phyloP scores from a whole-genome alignment of 2,797 vertebrate genomes.

The Clarias platycephalus region DNA sequence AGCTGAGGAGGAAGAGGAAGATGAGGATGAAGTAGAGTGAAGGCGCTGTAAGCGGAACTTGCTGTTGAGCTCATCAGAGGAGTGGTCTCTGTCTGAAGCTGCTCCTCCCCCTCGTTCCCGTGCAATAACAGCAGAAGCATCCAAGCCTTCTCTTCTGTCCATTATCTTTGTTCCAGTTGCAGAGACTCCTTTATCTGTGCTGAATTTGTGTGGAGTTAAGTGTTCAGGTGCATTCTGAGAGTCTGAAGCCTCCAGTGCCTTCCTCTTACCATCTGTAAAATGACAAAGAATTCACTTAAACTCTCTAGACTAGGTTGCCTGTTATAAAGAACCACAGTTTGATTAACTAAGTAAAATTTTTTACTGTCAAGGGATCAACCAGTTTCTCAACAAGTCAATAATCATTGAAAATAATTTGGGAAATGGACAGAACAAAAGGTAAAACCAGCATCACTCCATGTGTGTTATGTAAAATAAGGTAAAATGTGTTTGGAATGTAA shows the following conservation, averaged over 20 bases:
- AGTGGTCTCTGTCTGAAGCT: conserved; percentile 66
- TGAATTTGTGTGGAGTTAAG: conserved; percentile 30
- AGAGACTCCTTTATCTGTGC: conserved; percentile 32
- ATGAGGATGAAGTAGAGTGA: conserved; percentile 78
- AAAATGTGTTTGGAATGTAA: background rate
- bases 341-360: background rate
- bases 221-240: conserved; percentile 18
- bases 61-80: conserved; percentile 75
- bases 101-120: conserved; percentile 52
- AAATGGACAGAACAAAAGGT: background rate
- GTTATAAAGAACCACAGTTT: background rate
- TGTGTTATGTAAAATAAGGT: background rate
- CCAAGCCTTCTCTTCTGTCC: conserved; percentile 32
- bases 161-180: background rate
- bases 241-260: conserved; percentile 54
- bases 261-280: conserved; percentile 37
- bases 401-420: background rate
- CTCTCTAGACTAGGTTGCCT: background rate
- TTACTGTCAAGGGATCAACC: background rate
- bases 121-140: conserved; percentile 25
- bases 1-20: conserved; percentile 74
- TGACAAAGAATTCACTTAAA: conserved; percentile 15
- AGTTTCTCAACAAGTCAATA: background rate
- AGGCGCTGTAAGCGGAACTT: conserved; percentile 74
- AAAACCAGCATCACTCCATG: background rate